Conservation (phyloP, 2,113 vertebrate species). For the Leptodactylus fuscus region DNA sequence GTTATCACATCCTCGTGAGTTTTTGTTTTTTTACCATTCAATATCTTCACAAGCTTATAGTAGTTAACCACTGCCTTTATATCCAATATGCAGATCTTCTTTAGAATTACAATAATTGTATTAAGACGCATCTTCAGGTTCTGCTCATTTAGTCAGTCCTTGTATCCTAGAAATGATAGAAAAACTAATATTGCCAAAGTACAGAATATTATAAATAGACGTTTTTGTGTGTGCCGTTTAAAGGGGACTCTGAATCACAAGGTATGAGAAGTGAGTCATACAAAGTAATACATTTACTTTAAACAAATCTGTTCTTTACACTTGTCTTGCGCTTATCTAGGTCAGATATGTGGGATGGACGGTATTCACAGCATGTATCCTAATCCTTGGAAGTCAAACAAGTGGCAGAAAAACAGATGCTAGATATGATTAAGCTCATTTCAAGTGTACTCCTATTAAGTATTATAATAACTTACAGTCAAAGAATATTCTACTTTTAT, state of each 20-base stretch:
- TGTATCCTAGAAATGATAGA: too few relatives aligned
- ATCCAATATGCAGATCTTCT: too few relatives aligned
- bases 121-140: too few relatives aligned
- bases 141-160: too few relatives aligned
- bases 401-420: background rate
- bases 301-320: background rate
- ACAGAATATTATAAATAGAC: background rate
- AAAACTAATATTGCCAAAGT: too few relatives aligned
- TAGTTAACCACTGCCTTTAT: too few relatives aligned
- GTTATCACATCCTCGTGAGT: too few relatives aligned
- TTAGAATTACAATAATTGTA: too few relatives aligned
- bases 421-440: constrained; percentile 13
- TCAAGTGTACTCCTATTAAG: background rate
- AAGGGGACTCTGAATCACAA: background rate
- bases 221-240: background rate
- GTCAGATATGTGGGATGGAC: constrained; percentile 14
- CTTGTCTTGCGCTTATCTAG: background rate
- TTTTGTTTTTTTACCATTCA: too few relatives aligned
- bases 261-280: background rate
- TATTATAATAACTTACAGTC: background rate
- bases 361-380: constrained; percentile 4
- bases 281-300: background rate
- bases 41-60: too few relatives aligned
- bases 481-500: background rate
- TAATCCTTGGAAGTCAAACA: background rate